Evolutionary conservation across 92 coral and sea anemone species (phyloP), one percentile per base, ranked within the genome.

Genomic region (Phenganax subtilis): DNA sequence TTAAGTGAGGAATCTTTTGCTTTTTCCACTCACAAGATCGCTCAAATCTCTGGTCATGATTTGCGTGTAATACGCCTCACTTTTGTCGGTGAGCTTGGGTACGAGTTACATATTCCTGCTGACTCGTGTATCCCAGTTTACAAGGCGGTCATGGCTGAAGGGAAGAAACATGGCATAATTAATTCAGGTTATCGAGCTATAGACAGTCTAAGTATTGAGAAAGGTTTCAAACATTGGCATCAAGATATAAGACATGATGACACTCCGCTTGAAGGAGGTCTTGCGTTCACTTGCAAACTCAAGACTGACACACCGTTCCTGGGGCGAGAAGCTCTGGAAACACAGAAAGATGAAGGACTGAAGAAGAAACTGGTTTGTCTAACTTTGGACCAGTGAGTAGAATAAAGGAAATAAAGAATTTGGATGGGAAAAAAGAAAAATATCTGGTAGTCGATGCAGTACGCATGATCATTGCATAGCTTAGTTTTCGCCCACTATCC

Each of bases 191-290:
- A 94, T 67, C 86, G 98, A 30, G 98, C 97, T 10, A 89, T 94
- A 81, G 98, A 94, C 67, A 92, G 96, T 10, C 89, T 94, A 52
- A 94, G 98, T 85, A 93, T 97, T 2, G 98, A 94, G 86, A 94
- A 94, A 82, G 96, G 96, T 55, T 94, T 88, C 84, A 94, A 94
- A 84, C 98, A 94, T 57, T 94, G 98, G 98, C 98, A 94, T 73
- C 92, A 88, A 80, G 98, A 94, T 72, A 81, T 94, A 29, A 84
- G 98, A 8, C 98, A 94, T 63, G 98, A 94, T 55, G 98, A 94
- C 76, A 92, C 98, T 0, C 98, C 98, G 25, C 87, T 94, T 28
- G 98, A 94, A 78, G 97, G 97, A 9, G 98, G 96, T 12, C 83
- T 94, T 72, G 97, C 97, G 1, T 94, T 94, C 82, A 94, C 97